Conservation (phyloP, 2,797 vertebrate genomes). For the Micromesistius poutassou region DNA sequence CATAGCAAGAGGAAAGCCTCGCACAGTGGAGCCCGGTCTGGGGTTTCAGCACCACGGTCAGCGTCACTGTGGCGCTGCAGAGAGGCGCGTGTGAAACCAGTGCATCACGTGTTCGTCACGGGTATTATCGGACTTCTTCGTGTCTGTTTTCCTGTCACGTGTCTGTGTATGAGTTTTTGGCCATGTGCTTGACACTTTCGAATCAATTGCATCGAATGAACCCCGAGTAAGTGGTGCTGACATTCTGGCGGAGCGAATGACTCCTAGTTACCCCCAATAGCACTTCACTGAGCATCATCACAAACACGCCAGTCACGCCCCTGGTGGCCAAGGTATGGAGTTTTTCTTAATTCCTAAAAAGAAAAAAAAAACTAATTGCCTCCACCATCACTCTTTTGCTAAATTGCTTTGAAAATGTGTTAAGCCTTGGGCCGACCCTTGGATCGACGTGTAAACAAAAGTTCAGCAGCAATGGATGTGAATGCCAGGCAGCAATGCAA, state of each 20-base stretch:
- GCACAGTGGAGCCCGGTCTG: background rate
- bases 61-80: constrained; percentile 35
- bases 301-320: background rate
- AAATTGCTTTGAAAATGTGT: background rate
- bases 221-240: no score
- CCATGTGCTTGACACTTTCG: no score
- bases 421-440: background rate
- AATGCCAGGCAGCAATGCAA: constrained; percentile 5
- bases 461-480: no score
- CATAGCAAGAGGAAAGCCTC: background rate
- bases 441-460: background rate
- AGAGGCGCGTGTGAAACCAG: background rate
- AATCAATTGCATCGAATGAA: no score
- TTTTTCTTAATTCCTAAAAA: background rate
- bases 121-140: background rate
- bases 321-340: background rate
- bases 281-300: no score
- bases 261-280: background rate
- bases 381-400: background rate
- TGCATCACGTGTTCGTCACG: background rate
- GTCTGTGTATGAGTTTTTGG: no score
- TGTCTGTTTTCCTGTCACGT: no score
- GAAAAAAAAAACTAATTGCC: background rate
- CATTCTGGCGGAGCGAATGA: background rate
- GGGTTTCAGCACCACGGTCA: constrained; percentile 72